Evolutionary conservation across 2,797 vertebrate genomes (phyloP).

Genomic region (Gallinago stenura): DNA sequence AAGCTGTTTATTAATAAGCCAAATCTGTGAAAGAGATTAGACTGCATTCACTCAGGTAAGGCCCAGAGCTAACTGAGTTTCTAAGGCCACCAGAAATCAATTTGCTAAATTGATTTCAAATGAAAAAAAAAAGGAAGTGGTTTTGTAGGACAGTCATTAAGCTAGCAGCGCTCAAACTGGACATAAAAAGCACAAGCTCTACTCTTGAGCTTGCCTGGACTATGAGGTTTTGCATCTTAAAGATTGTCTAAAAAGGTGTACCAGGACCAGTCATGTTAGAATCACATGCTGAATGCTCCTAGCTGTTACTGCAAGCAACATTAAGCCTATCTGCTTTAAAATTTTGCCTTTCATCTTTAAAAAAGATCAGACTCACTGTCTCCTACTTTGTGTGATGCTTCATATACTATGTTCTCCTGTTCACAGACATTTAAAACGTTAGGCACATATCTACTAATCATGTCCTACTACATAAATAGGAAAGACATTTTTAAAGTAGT

Average conservation of each 20-base stretch:
- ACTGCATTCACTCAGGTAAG: not conserved
- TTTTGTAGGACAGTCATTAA: not conserved
- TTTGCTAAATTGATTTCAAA: not conserved
- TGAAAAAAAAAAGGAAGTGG: not conserved
- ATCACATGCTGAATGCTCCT: not conserved
- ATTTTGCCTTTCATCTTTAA: not conserved
- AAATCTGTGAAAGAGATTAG: not conserved
- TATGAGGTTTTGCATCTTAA: not conserved
- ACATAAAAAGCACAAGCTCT: not conserved
- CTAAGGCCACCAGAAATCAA: not conserved
- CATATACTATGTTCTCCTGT: not conserved
- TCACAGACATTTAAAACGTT: not conserved
- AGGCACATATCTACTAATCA: not conserved
- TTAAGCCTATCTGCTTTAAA: not conserved
- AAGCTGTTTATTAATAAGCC: not conserved
- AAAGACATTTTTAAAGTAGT: not conserved
- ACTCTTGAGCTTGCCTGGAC: not conserved
- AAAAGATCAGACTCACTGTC: not conserved
- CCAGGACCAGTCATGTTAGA: not conserved
- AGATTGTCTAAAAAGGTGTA: not conserved
- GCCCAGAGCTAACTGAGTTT: not conserved
- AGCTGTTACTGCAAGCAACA: not conserved
- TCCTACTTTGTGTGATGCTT: not conserved
- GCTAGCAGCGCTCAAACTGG: not conserved
- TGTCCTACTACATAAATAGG: not conserved